These are phyloP conservation scores for Tychaedon coryphoeus DNA, from an alignment of 2,113 vertebrate species.

Conservation along the genomic window DNA sequence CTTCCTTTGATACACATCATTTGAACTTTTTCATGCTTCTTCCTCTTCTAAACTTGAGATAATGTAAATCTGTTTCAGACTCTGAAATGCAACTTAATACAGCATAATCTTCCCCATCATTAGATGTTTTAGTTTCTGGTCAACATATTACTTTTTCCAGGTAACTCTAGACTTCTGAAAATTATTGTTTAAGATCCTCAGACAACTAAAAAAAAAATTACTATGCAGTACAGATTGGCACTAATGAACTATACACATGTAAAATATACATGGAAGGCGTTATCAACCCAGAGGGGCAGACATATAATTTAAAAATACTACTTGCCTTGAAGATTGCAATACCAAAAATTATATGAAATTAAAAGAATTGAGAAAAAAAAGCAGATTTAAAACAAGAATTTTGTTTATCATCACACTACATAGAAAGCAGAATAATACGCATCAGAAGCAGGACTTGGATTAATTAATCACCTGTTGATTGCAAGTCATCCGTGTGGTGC, in stretches of 20 bases:
- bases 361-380: neutral
- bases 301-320: neutral
- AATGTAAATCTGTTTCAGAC: neutral
- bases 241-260: neutral
- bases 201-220: neutral
- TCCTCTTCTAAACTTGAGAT: neutral
- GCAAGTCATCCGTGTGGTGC: neutral
- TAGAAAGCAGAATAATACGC: neutral
- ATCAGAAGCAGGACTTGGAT: neutral
- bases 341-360: neutral
- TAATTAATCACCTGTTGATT: neutral
- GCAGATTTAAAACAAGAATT: neutral
- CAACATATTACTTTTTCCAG: neutral
- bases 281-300: neutral
- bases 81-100: neutral
- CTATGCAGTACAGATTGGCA: fast-evolving
- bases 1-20: neutral
- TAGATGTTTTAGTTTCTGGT: neutral
- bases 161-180: neutral
- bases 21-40: neutral
- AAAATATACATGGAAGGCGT: neutral
- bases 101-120: neutral
- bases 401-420: fast-evolving
- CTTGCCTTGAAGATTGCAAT: neutral
- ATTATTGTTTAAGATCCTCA: neutral